phyloP scores from a whole-genome alignment of 2,797 vertebrate species.

The Phoxinus dragarum region DNA sequence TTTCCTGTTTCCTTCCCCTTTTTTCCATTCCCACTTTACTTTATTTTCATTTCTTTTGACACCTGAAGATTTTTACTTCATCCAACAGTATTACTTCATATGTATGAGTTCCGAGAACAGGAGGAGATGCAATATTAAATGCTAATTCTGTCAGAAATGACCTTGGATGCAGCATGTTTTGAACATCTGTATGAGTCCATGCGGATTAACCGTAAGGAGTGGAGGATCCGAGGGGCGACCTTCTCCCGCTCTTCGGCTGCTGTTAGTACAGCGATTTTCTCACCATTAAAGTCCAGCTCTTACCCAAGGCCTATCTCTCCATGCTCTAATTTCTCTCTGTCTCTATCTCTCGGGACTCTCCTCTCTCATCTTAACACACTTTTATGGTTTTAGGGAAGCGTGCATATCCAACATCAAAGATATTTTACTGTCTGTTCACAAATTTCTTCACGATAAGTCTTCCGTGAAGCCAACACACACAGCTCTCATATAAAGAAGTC shows the following conservation, averaged over 20 bases:
- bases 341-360: constrained; percentile 41
- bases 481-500: constrained; percentile 62
- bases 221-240: constrained; percentile 6
- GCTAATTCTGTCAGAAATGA: constrained; percentile 31
- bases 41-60: background rate
- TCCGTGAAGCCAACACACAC: constrained; percentile 57
- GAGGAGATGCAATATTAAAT: constrained; percentile 15
- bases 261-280: constrained; percentile 15
- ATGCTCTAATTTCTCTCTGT: constrained; percentile 27
- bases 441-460: constrained; percentile 55
- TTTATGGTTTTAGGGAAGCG: constrained; percentile 45
- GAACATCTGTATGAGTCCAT: constrained; percentile 5
- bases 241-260: constrained; percentile 4
- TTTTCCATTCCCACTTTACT: background rate
- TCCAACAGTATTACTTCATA: constrained; percentile 10
- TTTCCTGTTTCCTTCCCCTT: background rate
- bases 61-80: background rate
- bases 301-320: constrained; percentile 33
- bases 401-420: constrained; percentile 63
- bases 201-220: constrained; percentile 24
- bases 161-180: constrained; percentile 26
- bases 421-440: constrained; percentile 59
- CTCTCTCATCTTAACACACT: constrained; percentile 37
- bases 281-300: constrained; percentile 39
- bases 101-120: constrained; percentile 21